Evolutionary conservation across 2,113 vertebrate species (phyloP), one percentile per base, ranked within the genome.

Genomic region (Neomonachus schauinslandi): DNA sequence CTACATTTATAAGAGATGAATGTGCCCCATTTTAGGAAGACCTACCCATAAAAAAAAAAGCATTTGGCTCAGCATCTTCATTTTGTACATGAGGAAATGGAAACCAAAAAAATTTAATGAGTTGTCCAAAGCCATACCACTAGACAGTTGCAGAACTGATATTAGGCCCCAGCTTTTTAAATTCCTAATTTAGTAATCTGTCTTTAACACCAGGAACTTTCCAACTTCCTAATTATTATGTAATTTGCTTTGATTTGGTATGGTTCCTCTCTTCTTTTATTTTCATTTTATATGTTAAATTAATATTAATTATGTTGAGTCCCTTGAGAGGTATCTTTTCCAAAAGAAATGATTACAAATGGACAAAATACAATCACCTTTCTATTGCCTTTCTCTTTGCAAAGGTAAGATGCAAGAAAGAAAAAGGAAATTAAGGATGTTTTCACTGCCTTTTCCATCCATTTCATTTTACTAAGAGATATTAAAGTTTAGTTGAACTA

Each of bases 261-360:
- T n/a, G 42, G 5, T 28, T 53, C 67, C 10, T 82, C 36, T 97
- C 12, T 92, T 92, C 31, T 18, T 89, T 59, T 85, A 36, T 87
- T 22, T 95, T 90, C 22, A 83, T n/a, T 87, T 95, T 94, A 26
- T 65, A 28, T 85, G 19, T 57, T 49, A 84, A 92, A 71, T 96
- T 83, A 90, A 63, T 88, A 97, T 53, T 95, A 77, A 94, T 90
- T 92, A 53, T 12, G 2, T 46, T 95, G 55, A 77, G 12, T 88
- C 5, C 28, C 57, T 94, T 89, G 39, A 87, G 22, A 61, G 0
- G 1, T 61, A 19, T 31, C n/a, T 91, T 94, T 94, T 89, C 51
- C 79, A 79, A 61, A 86, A 74, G 18, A 61, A 65, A 84, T 65
- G 14, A 92, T 61, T 82, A 63, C 49, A 91, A 76, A 69, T 69